Evolutionary conservation across 92 coral and sea anemone species (phyloP).

Genomic region (Epizoanthus stellaris): DNA sequence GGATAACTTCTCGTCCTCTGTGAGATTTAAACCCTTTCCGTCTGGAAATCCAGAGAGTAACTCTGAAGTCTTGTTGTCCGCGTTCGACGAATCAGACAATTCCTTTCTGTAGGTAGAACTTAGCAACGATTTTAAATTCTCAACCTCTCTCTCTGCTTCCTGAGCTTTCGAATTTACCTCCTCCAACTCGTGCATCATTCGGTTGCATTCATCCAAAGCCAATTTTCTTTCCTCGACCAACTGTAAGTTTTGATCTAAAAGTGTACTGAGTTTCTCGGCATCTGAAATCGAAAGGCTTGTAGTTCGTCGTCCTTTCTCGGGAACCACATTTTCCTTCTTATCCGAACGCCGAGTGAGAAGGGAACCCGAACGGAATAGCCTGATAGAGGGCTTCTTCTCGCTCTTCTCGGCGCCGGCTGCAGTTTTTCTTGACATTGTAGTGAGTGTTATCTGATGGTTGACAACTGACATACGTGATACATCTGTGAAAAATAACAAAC

Average conservation of each 20-base stretch:
- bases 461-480: conserved; percentile 25
- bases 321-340: conserved; percentile 50
- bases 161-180: conserved; percentile 67
- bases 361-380: conserved; percentile 85
- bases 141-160: conserved; percentile 75
- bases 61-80: conserved; percentile 31
- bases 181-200: conserved; percentile 69
- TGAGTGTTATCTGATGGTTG: conserved; percentile 32
- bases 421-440: conserved; percentile 87
- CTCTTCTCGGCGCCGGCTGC: conserved; percentile 64
- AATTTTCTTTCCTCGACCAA: conserved; percentile 69
- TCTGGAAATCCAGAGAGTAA: conserved; percentile 34
- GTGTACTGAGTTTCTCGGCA: conserved; percentile 63
- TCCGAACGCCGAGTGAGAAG: conserved; percentile 70
- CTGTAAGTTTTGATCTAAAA: conserved; percentile 68
- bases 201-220: conserved; percentile 70
- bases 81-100: conserved; percentile 37
- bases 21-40: conserved; percentile 22
- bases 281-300: conserved; percentile 73
- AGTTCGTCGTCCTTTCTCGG: conserved; percentile 63
- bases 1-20: conserved; percentile 14
- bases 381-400: conserved; percentile 59
- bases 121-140: conserved; percentile 79
- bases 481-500: conserved; percentile 32
- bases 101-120: conserved; percentile 66